Base-by-base conservation (phyloP, 2,113 vertebrate genomes). In the Phylloscopus trochiloides region DNA sequence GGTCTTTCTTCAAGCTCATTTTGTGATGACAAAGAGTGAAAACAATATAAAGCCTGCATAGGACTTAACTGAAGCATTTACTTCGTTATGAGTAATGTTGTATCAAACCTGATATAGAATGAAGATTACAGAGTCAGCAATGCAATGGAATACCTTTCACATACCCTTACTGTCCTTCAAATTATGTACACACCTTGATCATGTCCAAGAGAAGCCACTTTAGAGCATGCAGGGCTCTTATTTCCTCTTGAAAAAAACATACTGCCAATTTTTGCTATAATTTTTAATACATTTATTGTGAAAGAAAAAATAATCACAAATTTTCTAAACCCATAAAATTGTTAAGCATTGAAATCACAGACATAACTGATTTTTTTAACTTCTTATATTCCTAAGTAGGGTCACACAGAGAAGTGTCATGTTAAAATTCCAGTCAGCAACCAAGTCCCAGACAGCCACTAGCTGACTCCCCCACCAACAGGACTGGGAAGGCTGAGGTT, bases 401-500 rank as follows among this genome's bases (percentile, higher is more conserved):
- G 3, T 2, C 8, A n/a, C 12, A 3, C 19, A 40, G 26, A 48
- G 3, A 4, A 1, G 2, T 31, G 9, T 26, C 17, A 14, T 45
- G 26, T 9, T 58, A 31, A 52, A 28, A 52, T 28, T 24, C 14
- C 32, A 68, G 21, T 7, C 32, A 50, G 32, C 32, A 59, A 17
- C 17, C 24, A 76, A 52, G 4, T 17, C 14, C 6, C 10, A 55
- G 6, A 11, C 13, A 42, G 25, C 25, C 31, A 17, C 31, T 15
- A 3, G 11, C 10, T 72, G 14, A 28, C 21, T 57, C 4, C 4
- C 6, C 2, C 20, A 36, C 9, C 21, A 22, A 31, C 7, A 65
- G 26, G 26, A 26, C 1, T 17, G 11, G 31, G 25, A 72, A 72
- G 2, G 4, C 2, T 72, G 31, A 50, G 34, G 63, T 42, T 42